Evolutionary conservation across 2,797 vertebrate species (phyloP), one percentile per base, ranked within the genome.

Genomic region (Phoebastria nigripes): DNA sequence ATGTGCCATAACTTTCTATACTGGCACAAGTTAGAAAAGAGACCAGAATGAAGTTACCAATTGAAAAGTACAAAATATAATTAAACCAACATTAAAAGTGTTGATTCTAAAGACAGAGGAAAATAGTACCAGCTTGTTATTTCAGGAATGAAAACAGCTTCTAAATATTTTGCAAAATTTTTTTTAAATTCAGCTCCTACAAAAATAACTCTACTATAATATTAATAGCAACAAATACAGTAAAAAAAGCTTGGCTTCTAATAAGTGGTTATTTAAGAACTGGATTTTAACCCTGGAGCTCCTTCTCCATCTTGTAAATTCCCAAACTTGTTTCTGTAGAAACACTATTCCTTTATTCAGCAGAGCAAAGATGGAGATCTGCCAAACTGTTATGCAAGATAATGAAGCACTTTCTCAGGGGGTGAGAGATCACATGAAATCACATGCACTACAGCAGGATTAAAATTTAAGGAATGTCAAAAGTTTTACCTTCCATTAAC

Each of bases 371-470:
- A 97, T 96, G 96, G 96, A 97, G 90, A 92, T 87, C 58, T 95
- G 94, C 96, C 95, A 96, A 78, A 87, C 67, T 47, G 82, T 97
- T 97, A 97, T 71, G 92, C 93, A 97, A 96, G 94, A 91, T 93
- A 93, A 97, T 93, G 79, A 97, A 96, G 90, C 78, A 61, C 73
- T 94, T 97, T 96, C 96, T 97, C 94, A 96, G 85, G 94, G 91
- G 67, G 88, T 63, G 80, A 95, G 80, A 93, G 93, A 96, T 96
- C 88, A 96, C 94, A 97, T 96, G 96, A 96, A 97, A 94, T 86
- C 90, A 88, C 94, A 97, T 93, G 96, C 84, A 90, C 84, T 80
- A 91, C 41, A 59, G 74, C 97, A 49, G 90, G 92, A 96, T 93
- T 94, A 96, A 96, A 97, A 97, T 96, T 89, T 95, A 94, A 96